A percentile compares a stretch with the other conserved stretches of the same genome.
These are phyloP conservation scores for Notothenia rossii DNA, from an alignment of 2,113 vertebrate species.

Conservation along the genomic window DNA sequence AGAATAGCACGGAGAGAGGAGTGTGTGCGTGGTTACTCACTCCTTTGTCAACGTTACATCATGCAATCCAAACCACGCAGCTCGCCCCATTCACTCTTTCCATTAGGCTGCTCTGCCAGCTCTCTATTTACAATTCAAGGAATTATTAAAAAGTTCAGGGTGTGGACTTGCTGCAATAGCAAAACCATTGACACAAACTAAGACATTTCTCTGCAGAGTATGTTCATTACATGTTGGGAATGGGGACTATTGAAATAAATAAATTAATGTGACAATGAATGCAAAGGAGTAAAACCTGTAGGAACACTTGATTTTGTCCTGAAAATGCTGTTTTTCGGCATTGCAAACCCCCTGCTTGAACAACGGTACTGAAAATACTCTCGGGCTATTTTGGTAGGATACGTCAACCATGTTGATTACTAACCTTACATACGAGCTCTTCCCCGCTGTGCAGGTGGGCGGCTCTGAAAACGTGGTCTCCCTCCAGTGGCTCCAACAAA, in stretches of 20 bases:
- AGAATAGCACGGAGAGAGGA: conserved; percentile 40
- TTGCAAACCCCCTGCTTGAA: not conserved
- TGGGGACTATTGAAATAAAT: not conserved
- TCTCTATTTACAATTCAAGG: conserved; percentile 73
- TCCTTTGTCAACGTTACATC: conserved; percentile 84
- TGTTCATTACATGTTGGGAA: not conserved
- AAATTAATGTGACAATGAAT: not conserved
- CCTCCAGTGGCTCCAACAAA: conserved; percentile 98
- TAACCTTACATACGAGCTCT: conserved; percentile 98
- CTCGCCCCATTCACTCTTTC: conserved; percentile 80
- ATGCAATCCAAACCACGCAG: conserved; percentile 78
- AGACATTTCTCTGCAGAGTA: not conserved
- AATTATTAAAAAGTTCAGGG: conserved; percentile 60
- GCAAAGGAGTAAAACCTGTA: not conserved
- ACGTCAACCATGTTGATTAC: conserved; percentile 15
- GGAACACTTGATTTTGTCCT: not conserved
- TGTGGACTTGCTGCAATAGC: conserved; percentile 16
- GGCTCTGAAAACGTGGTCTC: conserved; percentile 98
- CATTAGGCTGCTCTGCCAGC: conserved; percentile 72
- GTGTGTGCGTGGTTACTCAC: conserved; percentile 75
- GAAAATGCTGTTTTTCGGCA: not conserved
- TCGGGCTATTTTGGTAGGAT: conserved; percentile 1
- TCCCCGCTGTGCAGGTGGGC: conserved; percentile 98
- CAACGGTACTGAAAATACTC: not conserved
- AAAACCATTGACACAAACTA: not conserved